Percentiles rank a stretch among this genome's conserved stretches.
These are phyloP conservation scores for Panagrolaimus sp. DNA, from an alignment of 1,140 invertebrate genomes.

Conservation along the genomic window DNA sequence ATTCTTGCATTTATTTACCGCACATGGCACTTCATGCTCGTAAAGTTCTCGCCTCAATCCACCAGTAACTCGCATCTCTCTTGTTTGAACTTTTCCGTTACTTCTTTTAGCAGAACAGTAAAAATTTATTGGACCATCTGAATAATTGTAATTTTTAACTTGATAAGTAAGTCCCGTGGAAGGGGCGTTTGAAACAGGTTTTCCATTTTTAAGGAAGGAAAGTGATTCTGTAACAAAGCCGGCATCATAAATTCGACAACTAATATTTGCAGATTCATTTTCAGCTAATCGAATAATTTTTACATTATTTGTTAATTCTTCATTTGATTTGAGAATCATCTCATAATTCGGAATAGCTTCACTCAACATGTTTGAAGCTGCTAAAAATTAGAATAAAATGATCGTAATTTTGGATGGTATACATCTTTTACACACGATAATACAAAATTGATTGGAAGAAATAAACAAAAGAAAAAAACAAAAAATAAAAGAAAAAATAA, in stretches of 20 bases:
- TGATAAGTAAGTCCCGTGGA: not conserved
- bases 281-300: not conserved
- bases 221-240: not conserved
- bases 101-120: not conserved
- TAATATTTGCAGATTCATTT: not conserved
- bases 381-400: not conserved
- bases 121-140: not conserved
- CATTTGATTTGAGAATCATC: slow-evolving; percentile 1
- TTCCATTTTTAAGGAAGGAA: not conserved
- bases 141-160: slow-evolving; percentile 1
- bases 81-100: not conserved
- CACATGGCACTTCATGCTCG: not conserved
- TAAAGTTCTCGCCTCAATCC: not conserved
- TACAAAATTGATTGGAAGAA: too few relatives aligned
- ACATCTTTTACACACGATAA: too few relatives aligned
- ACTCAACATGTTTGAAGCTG: not conserved
- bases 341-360: slow-evolving; percentile 11
- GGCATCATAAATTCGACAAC: slow-evolving; percentile 3
- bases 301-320: not conserved
- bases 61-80: not conserved
- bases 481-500: too few relatives aligned
- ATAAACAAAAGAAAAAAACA: too few relatives aligned
- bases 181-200: not conserved
- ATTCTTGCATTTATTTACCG: slow-evolving; percentile 2
- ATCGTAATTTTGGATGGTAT: too few relatives aligned